Percentiles rank a stretch among this genome's conserved stretches.
Conservation (phyloP, 53 echinoderm and acorn worm species). For the Paracentrotus lividus region DNA sequence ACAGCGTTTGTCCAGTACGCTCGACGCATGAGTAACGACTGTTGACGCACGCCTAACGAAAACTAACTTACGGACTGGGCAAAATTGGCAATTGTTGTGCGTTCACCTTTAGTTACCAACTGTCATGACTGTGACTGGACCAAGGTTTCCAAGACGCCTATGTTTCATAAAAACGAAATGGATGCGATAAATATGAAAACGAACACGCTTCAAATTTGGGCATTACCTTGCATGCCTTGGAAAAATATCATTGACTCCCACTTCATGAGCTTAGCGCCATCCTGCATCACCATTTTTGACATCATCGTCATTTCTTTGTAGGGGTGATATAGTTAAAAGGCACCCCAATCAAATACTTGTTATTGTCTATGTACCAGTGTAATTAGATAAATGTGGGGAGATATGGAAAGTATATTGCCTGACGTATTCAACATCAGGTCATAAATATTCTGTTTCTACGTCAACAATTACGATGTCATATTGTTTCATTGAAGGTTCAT, state of each 20-base stretch:
- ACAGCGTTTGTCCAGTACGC: no score
- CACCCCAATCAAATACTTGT: slow-evolving; percentile 7
- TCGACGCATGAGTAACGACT: no score
- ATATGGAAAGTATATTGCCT: neutral
- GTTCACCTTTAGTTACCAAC: no score
- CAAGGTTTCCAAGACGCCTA: no score
- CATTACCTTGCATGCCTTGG: neutral
- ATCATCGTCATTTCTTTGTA: neutral
- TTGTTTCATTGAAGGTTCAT: neutral
- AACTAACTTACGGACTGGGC: no score
- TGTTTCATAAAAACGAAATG: no score
- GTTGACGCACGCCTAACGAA: no score
- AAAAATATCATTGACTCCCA: neutral
- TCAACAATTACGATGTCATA: slow-evolving; percentile 16
- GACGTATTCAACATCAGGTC: neutral
- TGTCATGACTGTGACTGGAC: no score
- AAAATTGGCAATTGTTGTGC: no score
- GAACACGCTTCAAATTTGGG: neutral
- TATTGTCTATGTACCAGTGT: neutral
- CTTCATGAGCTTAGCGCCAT: neutral
- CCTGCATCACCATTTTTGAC: neutral
- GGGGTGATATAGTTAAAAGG: neutral
- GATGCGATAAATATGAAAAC: no score
- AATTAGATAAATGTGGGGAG: neutral
- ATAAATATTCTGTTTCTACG: neutral